phyloP scores from a whole-genome alignment of 2,888 invertebrate genomes.

The Synergus gifuensis region DNA sequence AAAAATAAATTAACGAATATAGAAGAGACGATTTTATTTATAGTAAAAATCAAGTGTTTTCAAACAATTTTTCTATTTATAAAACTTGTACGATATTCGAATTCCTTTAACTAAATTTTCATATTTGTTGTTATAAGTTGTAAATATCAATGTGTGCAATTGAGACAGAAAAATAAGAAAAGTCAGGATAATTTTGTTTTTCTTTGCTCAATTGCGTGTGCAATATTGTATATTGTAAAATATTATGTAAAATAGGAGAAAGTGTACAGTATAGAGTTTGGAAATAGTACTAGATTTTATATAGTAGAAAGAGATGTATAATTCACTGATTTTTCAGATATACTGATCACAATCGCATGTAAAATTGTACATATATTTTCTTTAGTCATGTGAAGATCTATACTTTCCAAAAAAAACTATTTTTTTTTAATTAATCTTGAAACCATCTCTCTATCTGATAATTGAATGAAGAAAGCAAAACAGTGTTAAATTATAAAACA shows the following conservation, averaged over 20 bases:
- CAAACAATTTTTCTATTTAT: background rate
- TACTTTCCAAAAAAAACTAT: background rate
- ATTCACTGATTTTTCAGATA: background rate
- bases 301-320: background rate
- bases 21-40: background rate
- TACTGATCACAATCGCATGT: background rate
- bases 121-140: background rate
- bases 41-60: background rate
- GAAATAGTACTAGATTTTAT: constrained; percentile 4
- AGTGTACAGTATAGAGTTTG: constrained; percentile 28
- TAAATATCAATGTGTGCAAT: background rate
- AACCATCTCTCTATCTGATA: background rate
- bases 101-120: background rate
- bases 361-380: constrained; percentile 1
- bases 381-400: background rate
- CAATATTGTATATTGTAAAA: constrained; percentile 31
- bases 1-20: background rate
- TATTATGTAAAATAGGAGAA: constrained; percentile 28
- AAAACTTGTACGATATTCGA: background rate
- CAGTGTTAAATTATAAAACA: background rate
- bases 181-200: background rate
- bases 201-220: constrained; percentile 1
- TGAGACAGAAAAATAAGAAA: background rate
- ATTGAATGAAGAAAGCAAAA: background rate
- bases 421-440: background rate